Evolutionary conservation across 2,888 invertebrate species (phyloP).

Genomic region (Amblyjoppa proteus): DNA sequence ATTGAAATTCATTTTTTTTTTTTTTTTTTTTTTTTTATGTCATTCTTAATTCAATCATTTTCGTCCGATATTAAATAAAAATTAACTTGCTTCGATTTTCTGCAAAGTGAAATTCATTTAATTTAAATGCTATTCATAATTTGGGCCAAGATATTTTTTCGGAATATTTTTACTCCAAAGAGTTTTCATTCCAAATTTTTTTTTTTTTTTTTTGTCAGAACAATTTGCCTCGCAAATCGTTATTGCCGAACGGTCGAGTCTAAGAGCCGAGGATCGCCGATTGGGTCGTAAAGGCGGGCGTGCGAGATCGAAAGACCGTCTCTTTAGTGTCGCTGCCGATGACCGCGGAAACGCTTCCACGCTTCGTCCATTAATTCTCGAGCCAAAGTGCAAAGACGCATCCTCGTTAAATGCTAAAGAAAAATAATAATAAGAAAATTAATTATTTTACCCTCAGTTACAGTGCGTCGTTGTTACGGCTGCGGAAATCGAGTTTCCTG

Average conservation of each 20-base stretch:
- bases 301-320: neutral
- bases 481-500: slow-evolving; percentile 20
- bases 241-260: neutral
- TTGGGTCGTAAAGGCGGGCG: slow-evolving; percentile 26
- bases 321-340: slow-evolving; percentile 1
- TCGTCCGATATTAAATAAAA: too few species aligned
- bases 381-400: slow-evolving; percentile 24
- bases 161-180: neutral
- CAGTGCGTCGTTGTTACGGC: neutral
- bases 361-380: slow-evolving; percentile 22
- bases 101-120: too few species aligned
- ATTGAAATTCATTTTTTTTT: too few species aligned
- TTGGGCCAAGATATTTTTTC: neutral
- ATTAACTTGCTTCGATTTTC: too few species aligned
- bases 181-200: neutral
- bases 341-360: neutral
- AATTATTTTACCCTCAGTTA: neutral
- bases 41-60: too few species aligned
- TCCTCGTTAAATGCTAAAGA: neutral
- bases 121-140: too few species aligned
- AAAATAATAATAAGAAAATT: neutral
- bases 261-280: slow-evolving; percentile 23
- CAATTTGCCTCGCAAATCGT: slow-evolving; percentile 6
- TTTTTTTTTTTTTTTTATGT: too few species aligned
- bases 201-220: neutral